These are phyloP conservation scores for Loris lydekkerianus DNA, from an alignment of 2,797 vertebrate species.

Conservation along the genomic window DNA sequence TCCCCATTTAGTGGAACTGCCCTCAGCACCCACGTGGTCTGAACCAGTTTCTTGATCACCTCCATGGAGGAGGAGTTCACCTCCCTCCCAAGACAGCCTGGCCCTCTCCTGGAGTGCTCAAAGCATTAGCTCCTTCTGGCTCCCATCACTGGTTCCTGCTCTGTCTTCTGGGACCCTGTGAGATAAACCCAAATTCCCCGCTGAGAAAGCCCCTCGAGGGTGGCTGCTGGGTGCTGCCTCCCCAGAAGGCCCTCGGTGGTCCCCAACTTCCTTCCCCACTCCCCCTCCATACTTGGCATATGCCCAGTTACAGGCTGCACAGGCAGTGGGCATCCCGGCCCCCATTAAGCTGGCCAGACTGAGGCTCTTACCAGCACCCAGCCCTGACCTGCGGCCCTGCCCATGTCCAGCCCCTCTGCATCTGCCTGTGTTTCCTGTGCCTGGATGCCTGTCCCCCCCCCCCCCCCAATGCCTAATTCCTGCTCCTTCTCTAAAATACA, in stretches of 20 bases:
- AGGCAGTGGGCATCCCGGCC: accelerated
- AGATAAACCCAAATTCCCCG: background rate
- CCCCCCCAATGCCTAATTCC: background rate
- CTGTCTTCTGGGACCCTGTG: background rate
- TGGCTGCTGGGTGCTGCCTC: background rate
- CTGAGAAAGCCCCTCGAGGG: too few relatives aligned
- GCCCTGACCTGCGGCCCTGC: background rate
- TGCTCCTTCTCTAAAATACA: background rate
- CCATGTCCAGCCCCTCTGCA: accelerated
- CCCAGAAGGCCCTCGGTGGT: background rate
- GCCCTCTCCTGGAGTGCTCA: background rate
- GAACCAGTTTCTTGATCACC: background rate
- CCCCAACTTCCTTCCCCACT: background rate
- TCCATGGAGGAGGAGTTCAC: background rate
- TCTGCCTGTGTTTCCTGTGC: background rate
- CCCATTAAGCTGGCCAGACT: background rate
- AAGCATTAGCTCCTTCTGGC: background rate
- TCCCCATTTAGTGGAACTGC: accelerated
- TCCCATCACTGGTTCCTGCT: accelerated
- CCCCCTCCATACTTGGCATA: accelerated
- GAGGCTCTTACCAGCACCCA: background rate
- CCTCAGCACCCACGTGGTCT: background rate
- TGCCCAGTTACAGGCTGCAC: accelerated
- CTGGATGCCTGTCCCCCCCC: accelerated
- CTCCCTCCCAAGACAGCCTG: background rate